phyloP scores from a whole-genome alignment of 2,888 invertebrate species.

The Rosalia funebris region DNA sequence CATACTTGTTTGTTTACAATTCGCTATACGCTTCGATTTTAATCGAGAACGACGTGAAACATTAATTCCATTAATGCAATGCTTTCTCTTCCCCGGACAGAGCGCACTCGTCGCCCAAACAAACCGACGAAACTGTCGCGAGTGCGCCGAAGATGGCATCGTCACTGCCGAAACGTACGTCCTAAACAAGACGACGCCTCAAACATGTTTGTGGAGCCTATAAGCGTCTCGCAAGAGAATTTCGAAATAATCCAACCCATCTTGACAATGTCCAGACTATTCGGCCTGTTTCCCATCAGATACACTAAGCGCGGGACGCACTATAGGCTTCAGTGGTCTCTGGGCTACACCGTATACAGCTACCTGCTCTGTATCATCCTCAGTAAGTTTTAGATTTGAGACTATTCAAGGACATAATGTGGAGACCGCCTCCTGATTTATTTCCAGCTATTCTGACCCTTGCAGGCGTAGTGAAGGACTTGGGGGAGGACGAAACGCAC shows the following conservation, averaged over 20 bases:
- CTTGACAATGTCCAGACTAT: slow-evolving; percentile 37
- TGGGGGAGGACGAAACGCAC: slow-evolving; percentile 43
- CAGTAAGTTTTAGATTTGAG: slow-evolving; percentile 41
- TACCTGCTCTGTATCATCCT: slow-evolving; percentile 42
- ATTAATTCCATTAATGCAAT: too few relatives aligned
- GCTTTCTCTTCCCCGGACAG: too few relatives aligned
- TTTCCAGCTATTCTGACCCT: slow-evolving; percentile 42
- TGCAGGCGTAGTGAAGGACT: slow-evolving; percentile 42
- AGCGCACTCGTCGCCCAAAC: too few relatives aligned
- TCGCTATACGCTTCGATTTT: too few relatives aligned
- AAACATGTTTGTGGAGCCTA: slow-evolving; percentile 32
- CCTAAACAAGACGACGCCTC: too few relatives aligned
- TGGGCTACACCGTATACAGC: slow-evolving; percentile 43
- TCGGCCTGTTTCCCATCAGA: slow-evolving; percentile 48
- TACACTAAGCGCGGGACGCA: slow-evolving; percentile 37
- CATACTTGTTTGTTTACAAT: neutral
- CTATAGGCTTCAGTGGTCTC: slow-evolving; percentile 44
- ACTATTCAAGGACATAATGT: too few relatives aligned
- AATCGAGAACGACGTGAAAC: too few relatives aligned
- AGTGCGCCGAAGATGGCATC: too few relatives aligned
- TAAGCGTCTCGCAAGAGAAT: slow-evolving; percentile 28
- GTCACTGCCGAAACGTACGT: too few relatives aligned
- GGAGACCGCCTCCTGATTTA: neutral
- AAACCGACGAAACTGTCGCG: too few relatives aligned
- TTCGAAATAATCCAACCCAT: slow-evolving; percentile 43